Conservation (phyloP, 2,888 invertebrate genomes). For the Chrysolina haemoptera region DNA sequence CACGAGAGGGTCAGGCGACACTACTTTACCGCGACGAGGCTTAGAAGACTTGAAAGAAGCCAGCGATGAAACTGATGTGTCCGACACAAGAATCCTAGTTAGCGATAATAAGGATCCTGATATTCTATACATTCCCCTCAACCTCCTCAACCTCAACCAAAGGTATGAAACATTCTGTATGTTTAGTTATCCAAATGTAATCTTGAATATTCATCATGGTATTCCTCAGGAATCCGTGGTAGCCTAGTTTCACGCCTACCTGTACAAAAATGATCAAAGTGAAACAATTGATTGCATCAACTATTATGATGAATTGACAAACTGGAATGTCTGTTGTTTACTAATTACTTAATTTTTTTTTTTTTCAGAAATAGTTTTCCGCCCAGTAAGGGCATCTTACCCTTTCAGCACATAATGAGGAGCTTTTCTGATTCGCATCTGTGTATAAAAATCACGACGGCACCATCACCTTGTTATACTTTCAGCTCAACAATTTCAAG, state of each 20-base stretch:
- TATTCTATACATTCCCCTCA: conserved; percentile 79
- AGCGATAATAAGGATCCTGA: conserved; percentile 76
- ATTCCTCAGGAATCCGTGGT: background rate
- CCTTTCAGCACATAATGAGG: conserved; percentile 82
- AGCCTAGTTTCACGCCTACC: background rate
- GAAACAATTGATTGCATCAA: no score
- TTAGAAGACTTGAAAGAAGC: conserved; percentile 83
- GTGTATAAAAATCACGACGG: conserved; percentile 79
- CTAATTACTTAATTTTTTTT: background rate
- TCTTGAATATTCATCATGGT: background rate
- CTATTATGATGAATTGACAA: no score
- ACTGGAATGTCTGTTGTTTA: no score
- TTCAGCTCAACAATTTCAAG: conserved; percentile 75
- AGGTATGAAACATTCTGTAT: conserved; percentile 55
- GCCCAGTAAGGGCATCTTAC: conserved; percentile 78
- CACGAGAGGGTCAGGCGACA: conserved; percentile 72
- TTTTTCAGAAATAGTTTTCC: conserved; percentile 79
- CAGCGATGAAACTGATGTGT: conserved; percentile 80
- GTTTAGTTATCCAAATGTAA: background rate
- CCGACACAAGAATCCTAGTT: conserved; percentile 73
- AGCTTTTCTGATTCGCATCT: conserved; percentile 84
- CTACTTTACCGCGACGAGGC: conserved; percentile 61
- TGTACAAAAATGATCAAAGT: background rate
- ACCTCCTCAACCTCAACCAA: conserved; percentile 70
- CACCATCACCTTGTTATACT: conserved; percentile 74